Percentiles rank a stretch among this genome's conserved stretches.
Evolutionary conservation across 2,888 invertebrate genomes (phyloP).

Genomic region (Synanthedon andrenaeformis): DNA sequence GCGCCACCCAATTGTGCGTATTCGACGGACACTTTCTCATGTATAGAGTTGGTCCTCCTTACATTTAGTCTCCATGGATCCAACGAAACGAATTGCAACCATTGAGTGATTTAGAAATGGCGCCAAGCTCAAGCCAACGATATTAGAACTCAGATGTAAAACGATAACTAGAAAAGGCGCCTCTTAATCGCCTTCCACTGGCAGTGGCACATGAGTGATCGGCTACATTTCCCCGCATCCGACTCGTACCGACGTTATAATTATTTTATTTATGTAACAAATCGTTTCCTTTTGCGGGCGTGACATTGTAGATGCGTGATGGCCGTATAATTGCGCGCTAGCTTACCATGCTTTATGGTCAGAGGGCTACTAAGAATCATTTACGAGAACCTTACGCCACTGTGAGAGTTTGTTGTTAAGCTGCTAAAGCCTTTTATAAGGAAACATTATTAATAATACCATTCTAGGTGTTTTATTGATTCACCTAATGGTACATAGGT

Average conservation of each 20-base stretch:
- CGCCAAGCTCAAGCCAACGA: too few species aligned
- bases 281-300: slow-evolving; percentile 42
- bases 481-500: too few species aligned
- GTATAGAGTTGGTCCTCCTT: too few species aligned
- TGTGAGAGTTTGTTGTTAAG: too few species aligned
- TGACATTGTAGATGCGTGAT: slow-evolving; percentile 26
- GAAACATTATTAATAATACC: too few species aligned
- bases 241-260: slow-evolving; percentile 30
- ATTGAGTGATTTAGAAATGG: too few species aligned
- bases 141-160: neutral
- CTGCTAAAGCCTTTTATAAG: too few species aligned
- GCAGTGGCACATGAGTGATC: slow-evolving; percentile 28
- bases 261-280: slow-evolving; percentile 59
- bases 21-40: too few species aligned
- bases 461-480: too few species aligned
- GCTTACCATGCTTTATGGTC: neutral
- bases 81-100: too few species aligned
- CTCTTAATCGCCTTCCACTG: neutral
- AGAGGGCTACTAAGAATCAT: neutral
- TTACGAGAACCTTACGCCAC: neutral
- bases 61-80: too few species aligned
- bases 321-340: slow-evolving; percentile 8
- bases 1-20: too few species aligned
- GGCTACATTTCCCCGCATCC: slow-evolving; percentile 34
- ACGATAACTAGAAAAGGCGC: neutral